phyloP scores from a whole-genome alignment of 2,113 vertebrate genomes.

The Gnathonemus longibarbis region DNA sequence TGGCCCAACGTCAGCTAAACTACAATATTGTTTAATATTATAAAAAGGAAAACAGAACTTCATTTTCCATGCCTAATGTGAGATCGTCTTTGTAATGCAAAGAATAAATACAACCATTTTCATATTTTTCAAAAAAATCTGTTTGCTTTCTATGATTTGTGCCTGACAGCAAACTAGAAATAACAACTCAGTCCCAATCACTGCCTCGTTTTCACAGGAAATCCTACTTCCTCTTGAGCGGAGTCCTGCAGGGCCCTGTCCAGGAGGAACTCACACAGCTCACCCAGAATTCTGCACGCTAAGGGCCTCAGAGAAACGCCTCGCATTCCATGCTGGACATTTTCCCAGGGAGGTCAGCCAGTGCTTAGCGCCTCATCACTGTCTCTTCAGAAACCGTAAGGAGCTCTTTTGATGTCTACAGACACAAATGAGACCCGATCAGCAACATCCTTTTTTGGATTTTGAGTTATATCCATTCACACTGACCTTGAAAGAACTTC shows the following conservation, averaged over 20 bases:
- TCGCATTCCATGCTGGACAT: neutral
- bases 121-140: neutral
- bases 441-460: neutral
- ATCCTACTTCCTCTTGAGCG: neutral
- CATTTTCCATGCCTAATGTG: neutral
- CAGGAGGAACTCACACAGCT: neutral
- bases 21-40: neutral
- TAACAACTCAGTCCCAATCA: neutral
- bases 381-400: neutral
- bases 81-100: neutral
- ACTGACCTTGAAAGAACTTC: neutral
- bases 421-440: neutral
- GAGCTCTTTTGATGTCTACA: neutral
- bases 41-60: neutral
- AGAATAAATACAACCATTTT: neutral
- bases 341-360: neutral
- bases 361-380: neutral
- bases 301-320: neutral
- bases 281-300: neutral
- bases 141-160: neutral
- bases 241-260: too few relatives aligned
- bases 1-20: neutral
- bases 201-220: neutral
- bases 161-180: neutral
- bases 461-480: neutral